Base-by-base conservation (phyloP, 2,888 invertebrate genomes). In the Selenia dentaria region DNA sequence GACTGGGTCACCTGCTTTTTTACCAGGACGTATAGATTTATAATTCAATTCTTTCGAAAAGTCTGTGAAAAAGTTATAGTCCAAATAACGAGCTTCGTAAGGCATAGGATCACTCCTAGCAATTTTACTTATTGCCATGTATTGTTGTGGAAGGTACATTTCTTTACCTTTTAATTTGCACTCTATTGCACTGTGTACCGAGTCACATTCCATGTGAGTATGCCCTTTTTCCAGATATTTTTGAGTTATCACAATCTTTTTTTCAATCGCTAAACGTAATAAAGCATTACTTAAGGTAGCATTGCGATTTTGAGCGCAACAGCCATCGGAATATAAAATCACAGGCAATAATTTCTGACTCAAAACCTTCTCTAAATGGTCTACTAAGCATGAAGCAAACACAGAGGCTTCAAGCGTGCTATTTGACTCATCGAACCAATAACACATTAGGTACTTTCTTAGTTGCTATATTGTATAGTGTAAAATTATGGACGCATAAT, bases 401-500 rank as follows among this genome's bases (percentile, higher is more conserved):
- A 26, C 51, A 32, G 59, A 57, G 6, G 62, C 59, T 45, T 53
- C 49, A 13, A 62, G 47, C 12, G 34, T 35, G 11, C 51, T 41
- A 38, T 53, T 51, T 5, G 49, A 37, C 18, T 62, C 56, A 49
- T 62, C 57, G 14, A 57, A 62, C 62, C 59, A 59, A 51, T 61
- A 59, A 44, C 57, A 59, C 32, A 44, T 44, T n/a, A n/a, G n/a
- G n/a, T 12, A 49, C 57, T 27, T 58, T 51, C 2, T 54, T 36
- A 33, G 40, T 57, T 22, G 41, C 48, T 40, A 59, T 2, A 51
- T 58, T 57, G 25, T 41, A 27, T 8, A 36, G 2, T 29, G 57
- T 60, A 41, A 64, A 64, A 54, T 64, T 64, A 45, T 63, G 61
- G 3, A 58, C 56, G 22, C 57, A 58, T 16, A 65, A 32, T 47